Evolutionary conservation across 1,140 invertebrate species (phyloP), one percentile per base, ranked within the genome.

Genomic region (Aphidius gifuensis): DNA sequence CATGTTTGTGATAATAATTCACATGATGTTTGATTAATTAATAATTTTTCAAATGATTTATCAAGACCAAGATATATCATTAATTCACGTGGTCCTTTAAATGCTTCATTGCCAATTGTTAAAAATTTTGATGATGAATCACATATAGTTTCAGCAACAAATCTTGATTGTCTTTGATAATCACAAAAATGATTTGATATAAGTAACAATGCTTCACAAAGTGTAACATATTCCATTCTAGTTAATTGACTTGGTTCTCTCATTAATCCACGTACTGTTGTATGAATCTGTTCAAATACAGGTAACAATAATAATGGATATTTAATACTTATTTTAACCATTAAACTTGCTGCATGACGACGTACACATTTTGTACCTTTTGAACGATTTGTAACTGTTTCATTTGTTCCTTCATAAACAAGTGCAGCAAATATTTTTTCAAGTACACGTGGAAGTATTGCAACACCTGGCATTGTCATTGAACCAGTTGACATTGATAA

Each of bases 161-260:
- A 93, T 23, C 84, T 80, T 32, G 88, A 88, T 74, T 96, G 93
- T 4, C 91, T 85, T 63, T 93, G 89, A 74, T 92, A 96, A 78
- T 95, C 90, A 72, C 91, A 88, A 71, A 93, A 93, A 71, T 94
- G 90, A 83, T 96, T 97, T 23, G 92, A 94, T 68, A 91, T 91
- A 2, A 93, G 78, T 4, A 94, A 73, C 11, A 93, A 72, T 0
- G 91, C 89, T 75, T 93, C 92, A 72, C 87, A 77, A 5, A 95
- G 75, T 1, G 90, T 90, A 32, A 91, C 88, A 67, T 89, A 90
- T 79, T 96, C 92, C 82, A 95, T 86, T 60, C 90, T 89, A 51
- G 88, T 90, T n/a, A 95, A 80, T 67, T 88, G 86, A 54, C 86
- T 85, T 6, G 84, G 80, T 72, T 87, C 81, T 60, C 85, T 76